These are phyloP conservation scores for Drosophila incognita DNA, from an alignment of 2,888 invertebrate species.

Conservation along the genomic window DNA sequence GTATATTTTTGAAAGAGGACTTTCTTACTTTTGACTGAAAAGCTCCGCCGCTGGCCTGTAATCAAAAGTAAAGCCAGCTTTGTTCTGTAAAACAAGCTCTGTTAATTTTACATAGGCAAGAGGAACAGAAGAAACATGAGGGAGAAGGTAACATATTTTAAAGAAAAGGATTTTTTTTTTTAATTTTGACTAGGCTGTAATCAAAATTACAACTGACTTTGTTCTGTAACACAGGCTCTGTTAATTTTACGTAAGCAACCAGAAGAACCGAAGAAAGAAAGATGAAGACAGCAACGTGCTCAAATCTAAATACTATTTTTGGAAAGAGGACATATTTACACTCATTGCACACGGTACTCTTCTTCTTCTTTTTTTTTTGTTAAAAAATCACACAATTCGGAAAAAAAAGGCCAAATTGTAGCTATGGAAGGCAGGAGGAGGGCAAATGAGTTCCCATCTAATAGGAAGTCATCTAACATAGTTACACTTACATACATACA, in stretches of 20 bases:
- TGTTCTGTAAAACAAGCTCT: neutral
- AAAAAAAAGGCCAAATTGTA: neutral
- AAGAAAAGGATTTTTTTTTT: too few species aligned
- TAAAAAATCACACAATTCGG: neutral
- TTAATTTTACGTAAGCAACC: neutral
- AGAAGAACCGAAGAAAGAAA: neutral
- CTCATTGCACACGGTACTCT: neutral
- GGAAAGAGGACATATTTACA: neutral
- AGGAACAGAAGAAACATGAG: neutral
- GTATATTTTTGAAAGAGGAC: neutral
- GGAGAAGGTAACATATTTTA: too few species aligned
- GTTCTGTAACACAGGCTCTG: neutral
- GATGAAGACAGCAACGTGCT: neutral
- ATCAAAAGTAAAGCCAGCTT: neutral
- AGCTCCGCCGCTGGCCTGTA: neutral
- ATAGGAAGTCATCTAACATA: conserved; percentile 44
- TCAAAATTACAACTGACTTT: neutral
- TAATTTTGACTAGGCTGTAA: neutral
- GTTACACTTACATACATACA: conserved; percentile 11
- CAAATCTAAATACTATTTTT: neutral
- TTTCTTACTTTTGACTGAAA: neutral
- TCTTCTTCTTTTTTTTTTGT: neutral
- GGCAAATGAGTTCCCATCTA: conserved; percentile 11
- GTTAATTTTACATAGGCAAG: neutral
- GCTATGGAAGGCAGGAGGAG: neutral